Evolutionary conservation across 2,113 vertebrate species (phyloP), one percentile per base, ranked within the genome.

Genomic region (Podilymbus podiceps): DNA sequence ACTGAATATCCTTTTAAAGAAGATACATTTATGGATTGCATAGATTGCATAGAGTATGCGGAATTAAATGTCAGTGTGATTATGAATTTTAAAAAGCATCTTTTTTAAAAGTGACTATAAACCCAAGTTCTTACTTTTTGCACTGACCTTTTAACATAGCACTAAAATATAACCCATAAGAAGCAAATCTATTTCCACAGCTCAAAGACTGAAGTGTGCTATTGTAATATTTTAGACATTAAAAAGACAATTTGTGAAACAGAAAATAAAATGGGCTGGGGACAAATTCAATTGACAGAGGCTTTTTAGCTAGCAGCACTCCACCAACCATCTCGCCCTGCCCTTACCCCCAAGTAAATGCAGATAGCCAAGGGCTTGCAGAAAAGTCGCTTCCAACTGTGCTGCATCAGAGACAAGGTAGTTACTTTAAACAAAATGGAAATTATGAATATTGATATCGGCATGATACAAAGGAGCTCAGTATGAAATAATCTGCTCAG

Each of bases 11-110:
- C 52, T 93, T 76, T 68, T 18, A 68, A 75, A 95, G 88, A 94
- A 84, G 68, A 82, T 89, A 95, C 46, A 62, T 69, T 73, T 71
- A 63, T 64, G 78, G 90, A 95, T 95, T 98, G 98, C 98, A 98
- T 98, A 98, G 97, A 90, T 38, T 38, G 38, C 38, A 38, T 87
- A 96, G 67, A 94, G 81, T 94, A 93, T 60, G 88, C 28, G 3
- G 52, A 79, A 92, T 59, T 94, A 87, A 94, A 91, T 84, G 82
- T 87, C 86, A 90, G 58, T 47, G 49, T 91, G 89, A 88, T 94
- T 85, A 85, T 63, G 89, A 94, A 94, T 67, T 94, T 88, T 93
- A 87, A 91, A 92, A 98, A 96, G 75, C 76, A 42, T 88, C 27
- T 75, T 91, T 89, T 81, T 55, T 58, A 95, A 93, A 97, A 82